A percentile compares a stretch with the other conserved stretches of the same genome.
phyloP scores from a whole-genome alignment of 1,140 invertebrate genomes.

The Microvelia longipes region DNA sequence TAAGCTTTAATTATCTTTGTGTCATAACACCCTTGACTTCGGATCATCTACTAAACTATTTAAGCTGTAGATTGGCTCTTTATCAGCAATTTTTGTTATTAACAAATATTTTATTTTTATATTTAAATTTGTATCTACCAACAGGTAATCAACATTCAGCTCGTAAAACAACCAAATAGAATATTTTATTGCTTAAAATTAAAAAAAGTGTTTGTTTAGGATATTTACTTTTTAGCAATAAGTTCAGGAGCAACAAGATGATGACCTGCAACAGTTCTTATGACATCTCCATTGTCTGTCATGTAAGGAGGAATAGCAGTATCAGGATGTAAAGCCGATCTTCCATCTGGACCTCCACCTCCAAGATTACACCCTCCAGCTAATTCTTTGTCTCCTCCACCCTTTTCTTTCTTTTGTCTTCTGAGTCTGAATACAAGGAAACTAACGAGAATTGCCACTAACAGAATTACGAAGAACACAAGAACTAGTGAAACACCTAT shows the following conservation, averaged over 20 bases:
- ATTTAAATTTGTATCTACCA: too few species aligned
- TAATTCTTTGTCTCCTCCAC: conserved; percentile 39
- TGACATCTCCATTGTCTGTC: conserved; percentile 47
- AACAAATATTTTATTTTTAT: too few species aligned
- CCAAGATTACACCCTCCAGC: conserved; percentile 35
- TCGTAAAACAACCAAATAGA: too few species aligned
- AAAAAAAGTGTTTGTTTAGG: not conserved
- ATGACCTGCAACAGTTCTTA: conserved; percentile 44
- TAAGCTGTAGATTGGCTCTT: too few species aligned
- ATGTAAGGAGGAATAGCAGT: conserved; percentile 40
- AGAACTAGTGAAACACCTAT: conserved; percentile 85
- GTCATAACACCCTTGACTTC: too few species aligned
- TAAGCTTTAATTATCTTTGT: too few species aligned
- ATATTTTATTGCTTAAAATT: not conserved
- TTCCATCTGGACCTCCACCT: conserved; percentile 14
- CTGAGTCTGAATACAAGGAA: conserved; percentile 76
- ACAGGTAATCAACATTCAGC: too few species aligned
- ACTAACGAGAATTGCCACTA: conserved; percentile 73
- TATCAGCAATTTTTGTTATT: too few species aligned
- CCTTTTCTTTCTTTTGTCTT: conserved; percentile 69
- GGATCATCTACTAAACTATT: too few species aligned
- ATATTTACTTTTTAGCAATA: conserved; percentile 51
- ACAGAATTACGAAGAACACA: conserved; percentile 78
- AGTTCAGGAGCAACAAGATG: conserved; percentile 62
- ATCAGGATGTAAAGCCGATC: conserved; percentile 25